These are phyloP conservation scores for Arctopsyche grandis DNA, from an alignment of 1,140 invertebrate genomes.

Conservation along the genomic window DNA sequence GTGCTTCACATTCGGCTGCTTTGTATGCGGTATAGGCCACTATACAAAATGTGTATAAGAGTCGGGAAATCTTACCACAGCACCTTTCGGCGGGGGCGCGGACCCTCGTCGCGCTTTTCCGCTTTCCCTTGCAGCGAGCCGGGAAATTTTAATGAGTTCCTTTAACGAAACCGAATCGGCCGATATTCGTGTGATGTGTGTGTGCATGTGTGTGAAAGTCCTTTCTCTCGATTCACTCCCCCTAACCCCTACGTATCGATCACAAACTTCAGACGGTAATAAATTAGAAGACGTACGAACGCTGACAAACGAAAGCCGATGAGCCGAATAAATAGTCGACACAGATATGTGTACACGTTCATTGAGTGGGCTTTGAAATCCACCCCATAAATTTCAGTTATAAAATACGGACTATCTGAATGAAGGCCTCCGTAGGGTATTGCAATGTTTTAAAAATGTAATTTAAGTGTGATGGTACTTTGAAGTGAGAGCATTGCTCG, in stretches of 20 bases:
- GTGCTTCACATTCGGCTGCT: constrained; percentile 31
- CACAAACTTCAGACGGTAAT: neutral
- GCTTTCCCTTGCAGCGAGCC: constrained; percentile 26
- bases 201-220: neutral
- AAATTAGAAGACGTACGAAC: no score
- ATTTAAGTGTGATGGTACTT: no score
- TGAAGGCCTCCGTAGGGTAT: no score
- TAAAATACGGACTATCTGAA: neutral
- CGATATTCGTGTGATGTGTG: neutral
- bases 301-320: neutral
- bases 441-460: no score
- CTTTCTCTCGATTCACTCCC: neutral
- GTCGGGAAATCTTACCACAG: constrained; percentile 10
- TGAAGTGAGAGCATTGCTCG: no score
- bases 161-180: constrained; percentile 3
- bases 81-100: neutral
- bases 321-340: neutral
- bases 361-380: neutral
- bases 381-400: neutral
- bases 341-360: neutral
- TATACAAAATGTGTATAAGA: constrained; percentile 40
- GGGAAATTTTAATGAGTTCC: constrained; percentile 44
- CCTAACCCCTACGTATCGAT: neutral
- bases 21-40: constrained; percentile 24
- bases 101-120: neutral